Evolutionary conservation across 2,888 invertebrate species (phyloP), one percentile per base, ranked within the genome.

Genomic region (Macroteleia sp.): DNA sequence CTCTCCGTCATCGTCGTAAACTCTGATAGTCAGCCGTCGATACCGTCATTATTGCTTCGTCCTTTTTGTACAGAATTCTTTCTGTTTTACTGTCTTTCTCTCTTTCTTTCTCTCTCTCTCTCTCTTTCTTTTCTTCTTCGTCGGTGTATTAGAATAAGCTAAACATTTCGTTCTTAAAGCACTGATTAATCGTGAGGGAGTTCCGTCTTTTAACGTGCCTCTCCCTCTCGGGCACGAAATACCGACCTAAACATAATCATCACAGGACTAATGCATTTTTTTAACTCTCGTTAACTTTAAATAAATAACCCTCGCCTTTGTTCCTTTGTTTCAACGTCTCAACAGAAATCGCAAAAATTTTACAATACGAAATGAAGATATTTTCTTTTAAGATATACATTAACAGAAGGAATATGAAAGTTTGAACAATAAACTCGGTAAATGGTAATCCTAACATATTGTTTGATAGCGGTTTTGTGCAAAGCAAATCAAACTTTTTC

Each of bases 161-260:
- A 89, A 89, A 89, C 87, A 85, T 89, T 88, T 85, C 86, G 85
- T 88, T 87, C 89, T 90, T 91, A 91, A 91, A 91, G 91, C 91
- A 91, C 91, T 91, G 91, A 90, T 91, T 91, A 90, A 90, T 78
- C 78, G 87, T 88, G 90, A 90, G 91, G 91, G 91, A 91, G 91
- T 83, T 87, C 85, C 84, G 85, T 89, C 62, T 74, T 88, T 91
- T 90, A 90, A 87, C 89, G 91, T 91, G 90, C 86, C 82, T 86
- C 89, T 87, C 88, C 88, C 88, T 85, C 87, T 81, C 12, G 86
- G 85, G 87, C 91, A 90, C 91, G 87, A 54, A 73, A 77, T 50
- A 70, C 82, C 81, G 84, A 84, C 89, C 89, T 90, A 90, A 90
- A 86, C 88, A 88, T 90, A 82, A 83, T 83, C 80, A 86, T 90